These are phyloP conservation scores for Norana najaformis DNA, from an alignment of 2,888 invertebrate species.

Conservation along the genomic window DNA sequence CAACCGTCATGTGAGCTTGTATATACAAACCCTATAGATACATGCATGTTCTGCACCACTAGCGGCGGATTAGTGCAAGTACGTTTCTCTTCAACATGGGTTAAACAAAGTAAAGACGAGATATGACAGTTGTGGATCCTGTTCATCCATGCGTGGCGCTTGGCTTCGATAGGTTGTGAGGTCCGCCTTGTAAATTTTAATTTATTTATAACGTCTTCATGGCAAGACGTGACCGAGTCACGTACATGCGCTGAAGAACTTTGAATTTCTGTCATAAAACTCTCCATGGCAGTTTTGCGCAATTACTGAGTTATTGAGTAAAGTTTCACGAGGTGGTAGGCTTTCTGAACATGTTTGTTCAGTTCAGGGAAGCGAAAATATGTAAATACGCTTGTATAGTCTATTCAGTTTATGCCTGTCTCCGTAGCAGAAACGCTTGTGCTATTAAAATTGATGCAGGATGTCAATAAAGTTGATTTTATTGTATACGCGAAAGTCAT, in stretches of 20 bases:
- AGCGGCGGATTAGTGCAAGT: neutral
- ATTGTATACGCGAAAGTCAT: neutral
- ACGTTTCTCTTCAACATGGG: neutral
- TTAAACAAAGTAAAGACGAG: neutral
- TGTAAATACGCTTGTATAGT: neutral
- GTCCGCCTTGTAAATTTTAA: slow-evolving; percentile 13
- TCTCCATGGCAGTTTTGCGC: neutral
- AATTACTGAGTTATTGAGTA: neutral
- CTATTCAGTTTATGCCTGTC: neutral
- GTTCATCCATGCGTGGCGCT: neutral
- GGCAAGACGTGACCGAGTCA: neutral
- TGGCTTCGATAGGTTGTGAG: neutral
- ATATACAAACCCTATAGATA: neutral
- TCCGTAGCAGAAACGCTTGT: neutral
- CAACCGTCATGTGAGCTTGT: neutral
- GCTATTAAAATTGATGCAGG: neutral
- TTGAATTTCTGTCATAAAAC: neutral
- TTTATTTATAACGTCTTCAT: slow-evolving; percentile 10
- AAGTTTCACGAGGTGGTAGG: neutral
- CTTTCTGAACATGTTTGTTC: neutral
- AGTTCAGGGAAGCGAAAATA: neutral
- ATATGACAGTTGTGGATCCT: neutral
- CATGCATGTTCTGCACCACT: neutral
- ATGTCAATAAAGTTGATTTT: slow-evolving; percentile 2
- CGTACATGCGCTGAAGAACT: neutral